Base-by-base conservation (phyloP, 2,888 invertebrate species). In the Sarcophaga carnaria region DNA sequence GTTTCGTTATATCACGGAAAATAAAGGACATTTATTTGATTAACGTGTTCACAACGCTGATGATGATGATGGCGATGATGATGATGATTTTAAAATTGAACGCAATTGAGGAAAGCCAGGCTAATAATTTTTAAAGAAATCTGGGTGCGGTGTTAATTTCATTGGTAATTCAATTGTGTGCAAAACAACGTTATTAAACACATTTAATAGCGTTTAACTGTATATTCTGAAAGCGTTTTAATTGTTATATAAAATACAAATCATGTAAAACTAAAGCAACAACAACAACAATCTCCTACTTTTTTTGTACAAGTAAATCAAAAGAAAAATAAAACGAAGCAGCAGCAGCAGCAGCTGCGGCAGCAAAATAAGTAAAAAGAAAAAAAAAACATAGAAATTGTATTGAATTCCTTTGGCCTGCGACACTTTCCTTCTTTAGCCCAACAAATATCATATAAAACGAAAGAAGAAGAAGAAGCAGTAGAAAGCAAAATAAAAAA, bases 111-210 rank as follows among this genome's bases (percentile, higher is more conserved):
- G 8, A 45, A 20, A 47, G 20, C 3, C n/a, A 45, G 11, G 20
- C 17, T 67, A 67, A 59, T 12, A 63, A 49, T 25, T 22, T 71
- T 60, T 63, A 45, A 63, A 5, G 8, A 67, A 71, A 75, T 60
- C n/a, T 74, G 84, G 84, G 84, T 80, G 84, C 84, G 84, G 84
- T 84, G 71, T 66, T 70, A 75, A 76, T 63, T 47, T 37, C 37
- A 0, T 37, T 37, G 37, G 8, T 37, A 10, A 8, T 37, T 37
- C 10, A 37, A 37, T 37, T 37, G 37, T 37, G 10, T 37, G 10
- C 37, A 37, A 37, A 37, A 37, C 37, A 37, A 37, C 37, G 37
- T 1, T 37, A 37, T 10, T 37, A 37, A 37, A 10, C 2, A 66
- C 2, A 37, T 37, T 66, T 37, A 66, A 66, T 17, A 66, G 37